phyloP scores from a whole-genome alignment of 1,140 invertebrate species.

The Brachionus paranguensis region DNA sequence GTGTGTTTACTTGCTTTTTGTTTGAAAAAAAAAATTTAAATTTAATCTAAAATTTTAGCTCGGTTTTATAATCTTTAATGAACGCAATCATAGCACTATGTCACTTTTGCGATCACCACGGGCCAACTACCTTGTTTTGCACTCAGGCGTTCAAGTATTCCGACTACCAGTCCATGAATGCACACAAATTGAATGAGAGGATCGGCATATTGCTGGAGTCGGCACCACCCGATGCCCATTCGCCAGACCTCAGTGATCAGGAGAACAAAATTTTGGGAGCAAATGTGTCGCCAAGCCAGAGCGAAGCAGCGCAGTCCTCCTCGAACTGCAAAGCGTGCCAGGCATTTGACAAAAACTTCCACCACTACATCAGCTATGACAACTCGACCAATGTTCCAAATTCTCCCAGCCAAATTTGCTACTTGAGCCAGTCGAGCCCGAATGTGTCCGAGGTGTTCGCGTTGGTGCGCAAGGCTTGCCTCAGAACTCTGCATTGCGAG shows the following conservation, averaged over 20 bases:
- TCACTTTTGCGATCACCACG: slow-evolving; percentile 39
- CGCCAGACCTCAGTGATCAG: neutral
- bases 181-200: neutral
- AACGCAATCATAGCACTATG: slow-evolving; percentile 39
- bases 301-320: neutral
- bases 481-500: slow-evolving; percentile 25
- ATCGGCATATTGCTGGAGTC: neutral
- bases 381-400: neutral
- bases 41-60: neutral
- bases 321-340: slow-evolving; percentile 15
- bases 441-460: slow-evolving; percentile 3
- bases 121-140: slow-evolving; percentile 29
- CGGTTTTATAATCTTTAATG: slow-evolving; percentile 24
- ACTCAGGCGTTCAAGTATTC: slow-evolving; percentile 35
- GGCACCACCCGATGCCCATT: neutral
- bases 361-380: slow-evolving; percentile 35
- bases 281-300: neutral
- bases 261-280: neutral
- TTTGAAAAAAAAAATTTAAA: neutral
- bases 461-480: neutral
- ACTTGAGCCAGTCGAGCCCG: slow-evolving; percentile 16
- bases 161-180: neutral
- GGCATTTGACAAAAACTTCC: slow-evolving; percentile 27
- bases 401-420: slow-evolving; percentile 13
- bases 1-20: neutral